A percentile compares a stretch with the other conserved stretches of the same genome.
Conservation (phyloP, 2,797 vertebrate genomes). For the Buphagus erythrorhynchus region DNA sequence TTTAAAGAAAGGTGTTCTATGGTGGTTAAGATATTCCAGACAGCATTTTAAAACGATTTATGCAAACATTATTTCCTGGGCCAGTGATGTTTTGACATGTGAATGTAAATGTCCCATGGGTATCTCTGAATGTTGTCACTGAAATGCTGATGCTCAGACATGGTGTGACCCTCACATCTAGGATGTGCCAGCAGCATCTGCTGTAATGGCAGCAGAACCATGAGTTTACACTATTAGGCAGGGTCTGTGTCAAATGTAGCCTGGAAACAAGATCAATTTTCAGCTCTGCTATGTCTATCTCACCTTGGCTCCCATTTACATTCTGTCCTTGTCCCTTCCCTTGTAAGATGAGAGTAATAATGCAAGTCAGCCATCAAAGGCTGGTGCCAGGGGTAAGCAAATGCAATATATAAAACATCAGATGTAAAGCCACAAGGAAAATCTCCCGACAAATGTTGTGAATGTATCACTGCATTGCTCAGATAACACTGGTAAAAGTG, state of each 20-base stretch:
- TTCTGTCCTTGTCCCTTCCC: neutral
- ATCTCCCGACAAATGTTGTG: neutral
- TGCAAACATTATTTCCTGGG: neutral
- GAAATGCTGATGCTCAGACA: neutral
- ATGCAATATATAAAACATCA: neutral
- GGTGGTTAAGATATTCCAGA: neutral
- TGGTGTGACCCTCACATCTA: neutral
- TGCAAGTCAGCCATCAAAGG: neutral
- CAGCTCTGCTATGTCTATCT: neutral
- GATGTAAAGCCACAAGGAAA: neutral
- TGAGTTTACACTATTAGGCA: neutral
- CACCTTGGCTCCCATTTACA: neutral
- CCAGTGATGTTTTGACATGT: neutral
- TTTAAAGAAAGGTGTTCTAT: neutral
- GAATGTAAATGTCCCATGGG: neutral
- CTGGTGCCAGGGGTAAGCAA: neutral
- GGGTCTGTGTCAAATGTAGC: constrained; percentile 5
- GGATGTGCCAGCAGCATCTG: neutral
- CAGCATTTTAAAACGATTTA: neutral
- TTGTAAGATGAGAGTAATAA: neutral
- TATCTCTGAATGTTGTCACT: neutral
- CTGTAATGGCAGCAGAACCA: neutral
- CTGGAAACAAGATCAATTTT: neutral
- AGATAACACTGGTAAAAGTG: neutral
- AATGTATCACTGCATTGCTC: neutral